These are phyloP conservation scores for Phocoena sinus DNA, from an alignment of 2,113 vertebrate genomes.

Conservation along the genomic window DNA sequence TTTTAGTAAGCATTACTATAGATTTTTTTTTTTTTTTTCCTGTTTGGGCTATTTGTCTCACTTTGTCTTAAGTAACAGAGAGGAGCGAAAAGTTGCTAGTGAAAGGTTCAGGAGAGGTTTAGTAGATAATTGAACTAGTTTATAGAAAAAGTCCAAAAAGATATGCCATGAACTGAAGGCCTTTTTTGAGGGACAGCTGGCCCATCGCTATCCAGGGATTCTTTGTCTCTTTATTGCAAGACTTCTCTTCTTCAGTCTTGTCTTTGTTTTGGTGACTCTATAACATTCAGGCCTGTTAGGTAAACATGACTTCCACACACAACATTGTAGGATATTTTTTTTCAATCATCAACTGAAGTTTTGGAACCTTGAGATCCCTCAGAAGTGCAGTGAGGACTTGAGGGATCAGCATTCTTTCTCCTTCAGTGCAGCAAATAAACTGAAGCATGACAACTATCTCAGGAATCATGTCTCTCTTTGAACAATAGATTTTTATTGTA, in stretches of 20 bases:
- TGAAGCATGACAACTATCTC: slow-evolving; percentile 7
- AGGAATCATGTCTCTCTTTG: slow-evolving; percentile 53
- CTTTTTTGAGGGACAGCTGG: neutral
- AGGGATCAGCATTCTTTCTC: slow-evolving; percentile 36
- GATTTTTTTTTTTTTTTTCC: slow-evolving; percentile 28
- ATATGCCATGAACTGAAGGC: neutral
- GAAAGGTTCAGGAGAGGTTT: neutral
- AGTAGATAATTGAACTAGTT: neutral
- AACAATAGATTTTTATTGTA: slow-evolving; percentile 23
- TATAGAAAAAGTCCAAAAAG: neutral
- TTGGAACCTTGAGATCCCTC: neutral
- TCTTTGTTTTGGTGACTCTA: neutral
- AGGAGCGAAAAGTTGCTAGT: neutral
- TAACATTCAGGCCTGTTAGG: neutral
- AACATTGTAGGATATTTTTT: neutral
- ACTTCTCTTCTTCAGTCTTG: neutral
- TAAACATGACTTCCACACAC: neutral
- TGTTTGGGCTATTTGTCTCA: slow-evolving; percentile 47
- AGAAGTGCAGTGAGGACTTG: neutral
- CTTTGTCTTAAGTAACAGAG: slow-evolving; percentile 63
- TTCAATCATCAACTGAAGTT: neutral
- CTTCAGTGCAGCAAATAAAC: slow-evolving; percentile 44
- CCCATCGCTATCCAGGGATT: neutral
- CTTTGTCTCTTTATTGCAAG: neutral
- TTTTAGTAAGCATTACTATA: slow-evolving; percentile 69